Evolutionary conservation across 2,888 invertebrate species (phyloP).

Genomic region (Clusia tigrina): DNA sequence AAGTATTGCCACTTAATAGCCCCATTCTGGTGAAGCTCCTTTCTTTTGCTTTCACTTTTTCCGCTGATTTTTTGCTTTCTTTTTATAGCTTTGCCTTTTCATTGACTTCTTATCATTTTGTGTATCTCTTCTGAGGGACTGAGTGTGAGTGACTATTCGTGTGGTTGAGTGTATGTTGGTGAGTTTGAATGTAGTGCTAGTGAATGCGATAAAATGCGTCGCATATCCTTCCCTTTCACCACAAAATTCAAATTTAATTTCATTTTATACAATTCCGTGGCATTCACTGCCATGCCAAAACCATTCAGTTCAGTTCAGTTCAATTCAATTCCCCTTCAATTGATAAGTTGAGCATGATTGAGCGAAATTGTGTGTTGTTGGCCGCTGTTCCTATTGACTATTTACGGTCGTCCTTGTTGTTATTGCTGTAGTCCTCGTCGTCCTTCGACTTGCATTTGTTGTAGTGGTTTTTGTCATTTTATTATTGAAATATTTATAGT

Average conservation of each 20-base stretch:
- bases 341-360: slow-evolving; percentile 8
- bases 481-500: slow-evolving; percentile 7
- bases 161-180: neutral
- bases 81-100: neutral
- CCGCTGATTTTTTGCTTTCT: neutral
- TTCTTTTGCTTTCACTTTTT: neutral
- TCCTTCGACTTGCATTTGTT: slow-evolving; percentile 9
- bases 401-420: slow-evolving; percentile 5
- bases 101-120: slow-evolving; percentile 9
- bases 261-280: slow-evolving; percentile 27
- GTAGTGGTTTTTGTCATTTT: neutral
- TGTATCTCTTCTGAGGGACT: no score
- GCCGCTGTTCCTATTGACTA: neutral
- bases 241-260: slow-evolving; percentile 32
- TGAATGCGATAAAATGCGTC: neutral
- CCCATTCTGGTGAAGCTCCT: neutral
- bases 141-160: neutral
- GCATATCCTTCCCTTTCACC: neutral
- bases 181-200: neutral
- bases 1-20: slow-evolving; percentile 12
- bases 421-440: neutral
- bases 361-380: neutral
- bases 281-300: neutral
- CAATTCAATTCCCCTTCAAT: slow-evolving; percentile 4
- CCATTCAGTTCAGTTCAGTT: neutral